Evolutionary conservation across 2,797 vertebrate genomes (phyloP).

Genomic region (Gymnothorax reevesii): DNA sequence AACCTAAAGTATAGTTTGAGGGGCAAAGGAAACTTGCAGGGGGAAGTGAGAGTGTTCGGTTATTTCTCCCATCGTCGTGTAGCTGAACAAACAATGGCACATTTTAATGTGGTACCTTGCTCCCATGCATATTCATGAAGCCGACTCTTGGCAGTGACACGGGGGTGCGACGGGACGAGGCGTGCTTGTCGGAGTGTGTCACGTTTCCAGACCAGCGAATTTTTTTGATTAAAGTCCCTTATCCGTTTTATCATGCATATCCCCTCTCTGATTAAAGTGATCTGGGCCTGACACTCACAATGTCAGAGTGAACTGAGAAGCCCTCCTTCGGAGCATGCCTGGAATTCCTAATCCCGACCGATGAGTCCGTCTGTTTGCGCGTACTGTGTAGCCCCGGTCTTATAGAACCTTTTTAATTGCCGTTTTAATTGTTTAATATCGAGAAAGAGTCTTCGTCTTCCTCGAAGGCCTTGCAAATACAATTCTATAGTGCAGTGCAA

Average conservation of each 20-base stretch:
- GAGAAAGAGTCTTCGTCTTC: conserved; percentile 13
- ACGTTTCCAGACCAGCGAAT: conserved; percentile 99
- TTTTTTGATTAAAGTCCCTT: conserved; percentile 99
- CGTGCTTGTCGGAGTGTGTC: conserved; percentile 96
- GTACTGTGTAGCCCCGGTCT: conserved; percentile 20
- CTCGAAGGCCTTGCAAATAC: conserved; percentile 26
- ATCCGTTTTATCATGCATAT: conserved; percentile 99
- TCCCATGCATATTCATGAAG: conserved; percentile 95
- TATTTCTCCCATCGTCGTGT: conserved; percentile 47
- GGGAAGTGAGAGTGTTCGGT: conserved; percentile 37
- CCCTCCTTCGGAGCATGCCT: conserved; percentile 81
- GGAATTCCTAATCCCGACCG: conserved; percentile 83
- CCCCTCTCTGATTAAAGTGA: conserved; percentile 99
- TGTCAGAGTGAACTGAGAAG: conserved; percentile 92
- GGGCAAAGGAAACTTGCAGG: conserved; percentile 7
- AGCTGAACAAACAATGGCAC: conserved; percentile 80
- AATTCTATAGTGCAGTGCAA: conserved; percentile 11
- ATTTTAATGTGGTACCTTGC: conserved; percentile 88
- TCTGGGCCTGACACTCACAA: conserved; percentile 99
- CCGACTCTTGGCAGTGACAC: conserved; percentile 79
- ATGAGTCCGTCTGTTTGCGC: conserved; percentile 58
- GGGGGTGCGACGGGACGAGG: conserved; percentile 82
- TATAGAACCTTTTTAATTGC: conserved; percentile 22
- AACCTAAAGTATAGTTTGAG: background rate
- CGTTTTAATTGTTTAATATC: conserved; percentile 35